Evolutionary conservation across 1,140 invertebrate genomes (phyloP).

Genomic region (Aphaenogaster rudis): DNA sequence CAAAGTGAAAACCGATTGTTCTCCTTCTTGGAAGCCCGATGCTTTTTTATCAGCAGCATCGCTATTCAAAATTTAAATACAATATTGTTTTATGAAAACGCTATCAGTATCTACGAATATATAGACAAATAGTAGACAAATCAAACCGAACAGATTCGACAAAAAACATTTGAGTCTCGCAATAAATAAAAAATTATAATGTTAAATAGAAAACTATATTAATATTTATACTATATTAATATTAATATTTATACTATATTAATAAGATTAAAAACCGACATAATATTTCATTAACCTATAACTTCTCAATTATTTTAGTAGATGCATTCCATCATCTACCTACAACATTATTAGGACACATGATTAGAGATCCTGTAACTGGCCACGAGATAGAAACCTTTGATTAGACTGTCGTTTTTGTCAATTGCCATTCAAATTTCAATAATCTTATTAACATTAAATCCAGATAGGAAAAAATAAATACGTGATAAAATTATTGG

Average conservation of each 20-base stretch:
- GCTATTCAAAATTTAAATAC: constrained; percentile 6
- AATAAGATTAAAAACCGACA: background rate
- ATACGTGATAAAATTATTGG: too few relatives aligned
- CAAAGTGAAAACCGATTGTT: constrained; percentile 16
- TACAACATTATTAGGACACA: background rate
- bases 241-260: background rate
- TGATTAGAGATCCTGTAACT: too few relatives aligned
- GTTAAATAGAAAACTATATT: background rate
- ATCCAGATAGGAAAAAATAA: too few relatives aligned
- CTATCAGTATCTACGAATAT: background rate
- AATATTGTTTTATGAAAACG: background rate
- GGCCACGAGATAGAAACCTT: too few relatives aligned
- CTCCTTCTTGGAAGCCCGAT: background rate
- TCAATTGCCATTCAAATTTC: too few relatives aligned
- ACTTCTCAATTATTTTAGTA: background rate
- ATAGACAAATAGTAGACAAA: background rate
- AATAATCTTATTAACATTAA: too few relatives aligned
- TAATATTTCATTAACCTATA: background rate
- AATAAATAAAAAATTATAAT: background rate
- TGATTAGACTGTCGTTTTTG: too few relatives aligned
- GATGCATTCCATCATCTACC: background rate
- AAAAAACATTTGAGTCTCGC: background rate
- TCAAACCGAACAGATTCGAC: background rate
- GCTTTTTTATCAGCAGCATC: background rate
- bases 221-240: background rate